Evolutionary conservation across 1,140 invertebrate species (phyloP), one percentile per base, ranked within the genome.

Genomic region (Lepidurus apus): DNA sequence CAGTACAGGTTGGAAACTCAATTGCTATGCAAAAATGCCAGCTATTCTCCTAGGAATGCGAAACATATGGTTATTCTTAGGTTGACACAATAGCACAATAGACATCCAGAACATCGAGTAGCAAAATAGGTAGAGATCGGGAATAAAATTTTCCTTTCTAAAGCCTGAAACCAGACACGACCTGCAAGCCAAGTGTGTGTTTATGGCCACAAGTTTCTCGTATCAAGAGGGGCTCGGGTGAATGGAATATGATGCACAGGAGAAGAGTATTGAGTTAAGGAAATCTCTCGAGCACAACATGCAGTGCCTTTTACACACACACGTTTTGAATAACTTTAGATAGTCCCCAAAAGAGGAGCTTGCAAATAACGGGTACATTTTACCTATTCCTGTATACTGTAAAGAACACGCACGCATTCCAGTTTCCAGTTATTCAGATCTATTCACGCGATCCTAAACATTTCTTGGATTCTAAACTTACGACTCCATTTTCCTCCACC

Each of bases 81-180:
- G 53, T 65, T 65, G 21, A 17, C 53, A 65, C 10, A 65, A 13
- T 65, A 65, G 13, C 21, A 21, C 21, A 65, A 21, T 34, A 34
- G 34, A 34, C 34, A 34, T 34, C 34, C 34, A 34, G 34, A 34
- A 34, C 34, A 34, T 34, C 34, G 34, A 34, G 34, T 34, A 34
- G 34, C 34, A 4, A 34, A 34, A 34, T 34, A 65, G 53, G 17
- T 13, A n/a, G 53, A 65, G 21, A 65, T n/a, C 17, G 53, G 53
- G 53, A 65, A 21, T 65, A 65, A 65, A 9, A 65, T n/a, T 7
- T 4, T 34, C 34, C 34, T 34, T 34, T 34, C 17, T 21, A 21
- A 65, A 65, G n/a, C 53, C 21, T 65, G 53, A n/a, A 65, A 65
- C 53, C 53, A 21, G 53, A 65, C 53, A 65, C 53, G 53, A 21